Evolutionary conservation across 2,113 vertebrate species (phyloP), one percentile per base, ranked within the genome.

Genomic region (Vidua chalybeata): DNA sequence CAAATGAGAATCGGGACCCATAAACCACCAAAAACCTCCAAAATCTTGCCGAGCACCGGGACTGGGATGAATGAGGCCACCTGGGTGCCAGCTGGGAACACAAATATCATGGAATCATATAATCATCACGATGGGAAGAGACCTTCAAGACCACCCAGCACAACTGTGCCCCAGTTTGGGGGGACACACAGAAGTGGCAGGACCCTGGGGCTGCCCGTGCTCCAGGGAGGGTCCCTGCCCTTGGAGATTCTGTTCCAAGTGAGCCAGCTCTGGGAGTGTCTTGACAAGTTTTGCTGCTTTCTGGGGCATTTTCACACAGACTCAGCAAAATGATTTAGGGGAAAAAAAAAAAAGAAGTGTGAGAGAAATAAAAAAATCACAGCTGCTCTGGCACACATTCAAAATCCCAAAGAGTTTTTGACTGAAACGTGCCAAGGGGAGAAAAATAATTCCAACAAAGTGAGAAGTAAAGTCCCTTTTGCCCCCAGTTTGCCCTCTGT

Each of bases 281-380:
- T 92, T 85, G 58, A 91, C 71, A 80, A 76, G 74, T 83, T 75
- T 74, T 72, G 5, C 7, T 79, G 81, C 31, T 94, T 95, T 95
- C 89, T 95, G 89, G 94, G 93, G 85, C 93, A n/a, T 95, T 95
- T 94, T 95, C 87, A 89, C 84, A 93, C 74, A 69, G 66, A 95
- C 63, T 96, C 96, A 96, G 96, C 95, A 96, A 95, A 96, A 94
- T 14, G 55, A 81, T 81, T 66, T 21, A 20, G 10, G 41, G 21
- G 5, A 3, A 19, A 24, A 31, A 26, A 61, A 61, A 56, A 45
- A 45, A 48, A 68, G 6, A 76, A 27, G 46, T 2, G 19, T 8
- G 58, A 76, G 63, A 49, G 54, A 75, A 83, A 93, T 69, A 49
- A 95, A 75, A 64, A 87, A 87, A 28, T 80, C 91, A 6, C 95